Evolutionary conservation across 2,888 invertebrate species (phyloP), one percentile per base, ranked within the genome.

Genomic region (Cephus pygmeus): DNA sequence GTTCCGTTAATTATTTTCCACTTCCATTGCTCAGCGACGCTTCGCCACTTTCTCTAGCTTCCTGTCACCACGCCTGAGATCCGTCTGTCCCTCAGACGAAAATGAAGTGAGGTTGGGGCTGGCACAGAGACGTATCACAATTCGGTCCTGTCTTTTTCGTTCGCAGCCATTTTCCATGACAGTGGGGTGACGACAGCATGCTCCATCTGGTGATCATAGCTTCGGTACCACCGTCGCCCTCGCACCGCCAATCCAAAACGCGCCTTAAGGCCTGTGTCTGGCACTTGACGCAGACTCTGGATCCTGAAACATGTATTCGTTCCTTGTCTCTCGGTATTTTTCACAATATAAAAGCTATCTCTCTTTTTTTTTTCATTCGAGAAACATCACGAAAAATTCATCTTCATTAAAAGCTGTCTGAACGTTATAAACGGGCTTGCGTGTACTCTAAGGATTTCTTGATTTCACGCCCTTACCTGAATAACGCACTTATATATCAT

Each of bases 131-230:
- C 30, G 86, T 83, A 80, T 88, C 87, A 81, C 89, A 89, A 56
- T 87, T 87, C 73, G 88, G 86, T 56, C 88, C 89, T 74, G 89
- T 89, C 79, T 87, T 89, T 80, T 92, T 92, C 78, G 93, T 89
- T 75, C 97, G 94, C 74, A 96, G 92, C 97, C 97, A 98, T 90
- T 97, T 96, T 69, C 97, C 98, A 88, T 96, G 96, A 91, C 98
- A 98, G 87, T 97, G 96, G 1, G 96, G 96, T n/a, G 95, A 95
- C 74, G 96, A 95, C 56, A 97, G 93, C 68, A 97, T 96, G 85
- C 96, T 96, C 95, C 96, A 98, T 79, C 97, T 93, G 15, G 97
- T 97, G 81, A 95, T 93, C 89, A 87, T 88, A 35, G 88, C 88
- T 80, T 89, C 89, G 79, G 85, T 85, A 73, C 89, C 95, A 0